Conservation (phyloP, 2,888 invertebrate species). For the Meteorus cinctellus region DNA sequence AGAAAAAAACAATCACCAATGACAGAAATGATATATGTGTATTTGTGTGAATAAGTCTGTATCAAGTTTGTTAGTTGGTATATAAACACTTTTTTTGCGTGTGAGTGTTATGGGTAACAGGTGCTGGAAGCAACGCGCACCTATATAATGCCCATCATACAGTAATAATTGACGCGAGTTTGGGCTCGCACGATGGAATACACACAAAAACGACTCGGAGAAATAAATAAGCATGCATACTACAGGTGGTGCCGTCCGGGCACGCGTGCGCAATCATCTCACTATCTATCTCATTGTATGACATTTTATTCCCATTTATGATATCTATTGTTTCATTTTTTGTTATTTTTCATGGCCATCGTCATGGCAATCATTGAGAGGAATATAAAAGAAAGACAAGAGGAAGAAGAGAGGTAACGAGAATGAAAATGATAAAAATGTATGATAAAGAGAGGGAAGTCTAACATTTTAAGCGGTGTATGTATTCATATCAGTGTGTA, state of each 20-base stretch:
- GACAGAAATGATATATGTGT: neutral
- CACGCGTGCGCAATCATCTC: neutral
- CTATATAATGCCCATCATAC: neutral
- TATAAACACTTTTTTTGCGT: constrained; percentile 29
- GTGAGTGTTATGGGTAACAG: constrained; percentile 35
- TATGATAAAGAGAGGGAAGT: neutral
- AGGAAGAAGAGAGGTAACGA: neutral
- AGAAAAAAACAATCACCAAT: too few species aligned
- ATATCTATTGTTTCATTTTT: neutral
- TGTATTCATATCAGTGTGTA: neutral
- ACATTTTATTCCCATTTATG: neutral
- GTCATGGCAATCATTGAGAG: neutral
- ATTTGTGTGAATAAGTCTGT: neutral
- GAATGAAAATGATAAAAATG: neutral
- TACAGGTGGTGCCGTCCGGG: neutral
- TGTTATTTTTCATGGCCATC: neutral
- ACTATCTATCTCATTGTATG: neutral
- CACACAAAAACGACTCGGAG: neutral
- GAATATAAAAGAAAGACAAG: neutral
- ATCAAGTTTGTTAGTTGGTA: constrained; percentile 6
- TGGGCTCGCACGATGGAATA: neutral
- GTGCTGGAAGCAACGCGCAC: constrained; percentile 31
- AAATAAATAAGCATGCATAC: neutral
- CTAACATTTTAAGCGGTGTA: neutral
- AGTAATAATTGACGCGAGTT: constrained; percentile 5